phyloP scores from a whole-genome alignment of 2,113 vertebrate genomes.

The Burhinus bistriatus region DNA sequence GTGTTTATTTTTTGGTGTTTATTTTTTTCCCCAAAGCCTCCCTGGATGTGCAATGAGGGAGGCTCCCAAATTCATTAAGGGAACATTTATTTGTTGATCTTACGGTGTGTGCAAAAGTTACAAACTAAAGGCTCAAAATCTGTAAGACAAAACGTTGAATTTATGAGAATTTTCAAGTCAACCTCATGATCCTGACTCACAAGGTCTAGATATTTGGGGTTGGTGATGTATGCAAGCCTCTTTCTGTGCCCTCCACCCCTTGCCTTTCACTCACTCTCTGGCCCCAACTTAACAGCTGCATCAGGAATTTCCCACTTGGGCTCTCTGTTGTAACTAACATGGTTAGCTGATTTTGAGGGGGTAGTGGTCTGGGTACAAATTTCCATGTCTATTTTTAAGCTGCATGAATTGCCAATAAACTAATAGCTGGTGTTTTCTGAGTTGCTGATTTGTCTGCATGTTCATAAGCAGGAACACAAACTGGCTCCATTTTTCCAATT shows the following conservation, averaged over 20 bases:
- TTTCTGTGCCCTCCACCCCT: neutral
- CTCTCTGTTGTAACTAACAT: neutral
- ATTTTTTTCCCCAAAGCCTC: neutral
- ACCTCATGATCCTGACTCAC: neutral
- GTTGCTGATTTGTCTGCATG: constrained; percentile 7
- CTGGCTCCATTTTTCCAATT: neutral
- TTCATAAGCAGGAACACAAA: neutral
- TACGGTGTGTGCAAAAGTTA: neutral
- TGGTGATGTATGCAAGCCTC: neutral
- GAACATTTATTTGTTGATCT: neutral
- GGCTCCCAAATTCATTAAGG: neutral
- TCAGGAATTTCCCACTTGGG: neutral
- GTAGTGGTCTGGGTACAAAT: neutral
- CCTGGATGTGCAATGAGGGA: neutral
- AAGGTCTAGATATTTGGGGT: neutral
- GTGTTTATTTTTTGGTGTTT: neutral
- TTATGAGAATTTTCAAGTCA: neutral
- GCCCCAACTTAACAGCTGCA: neutral
- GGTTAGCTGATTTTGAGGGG: neutral
- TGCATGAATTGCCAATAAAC: neutral
- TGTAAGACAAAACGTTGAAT: neutral
- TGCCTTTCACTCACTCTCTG: neutral
- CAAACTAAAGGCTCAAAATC: neutral
- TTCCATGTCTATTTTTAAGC: neutral
- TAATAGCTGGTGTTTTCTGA: constrained; percentile 18